Percentiles rank a stretch among this genome's conserved stretches.
These are phyloP conservation scores for Podabrus alpinus DNA, from an alignment of 2,888 invertebrate genomes.

Conservation along the genomic window DNA sequence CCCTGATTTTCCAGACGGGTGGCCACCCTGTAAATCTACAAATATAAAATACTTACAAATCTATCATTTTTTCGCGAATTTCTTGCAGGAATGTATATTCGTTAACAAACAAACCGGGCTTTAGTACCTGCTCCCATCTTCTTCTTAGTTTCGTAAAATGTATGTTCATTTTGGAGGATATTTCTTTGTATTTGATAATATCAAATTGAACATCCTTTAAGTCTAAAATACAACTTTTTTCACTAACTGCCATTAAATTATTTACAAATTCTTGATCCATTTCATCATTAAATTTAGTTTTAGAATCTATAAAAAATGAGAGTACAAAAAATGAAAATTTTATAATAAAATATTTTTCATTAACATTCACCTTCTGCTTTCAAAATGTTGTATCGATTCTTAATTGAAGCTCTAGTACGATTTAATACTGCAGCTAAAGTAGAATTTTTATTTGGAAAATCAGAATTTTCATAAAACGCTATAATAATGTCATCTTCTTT, in stretches of 20 bases:
- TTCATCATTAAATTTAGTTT: not conserved
- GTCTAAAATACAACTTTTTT: not conserved
- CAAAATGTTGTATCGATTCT: not conserved
- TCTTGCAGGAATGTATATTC: not conserved
- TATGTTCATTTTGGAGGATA: not conserved
- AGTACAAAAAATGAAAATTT: not conserved
- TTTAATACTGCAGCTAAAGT: not conserved
- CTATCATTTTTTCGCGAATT: slow-evolving; percentile 1
- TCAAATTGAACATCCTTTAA: not conserved
- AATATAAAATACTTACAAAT: slow-evolving; percentile 1
- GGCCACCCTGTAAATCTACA: too few relatives aligned
- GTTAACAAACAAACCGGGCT: slow-evolving; percentile 4
- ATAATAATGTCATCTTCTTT: slow-evolving; percentile 6
- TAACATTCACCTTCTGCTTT: not conserved
- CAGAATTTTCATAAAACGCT: not conserved
- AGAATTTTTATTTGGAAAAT: not conserved
- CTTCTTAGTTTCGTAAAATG: not conserved
- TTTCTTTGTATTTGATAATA: not conserved
- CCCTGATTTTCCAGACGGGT: too few relatives aligned
- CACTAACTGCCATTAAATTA: slow-evolving; percentile 1
- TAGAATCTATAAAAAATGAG: not conserved
- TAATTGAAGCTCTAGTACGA: not conserved
- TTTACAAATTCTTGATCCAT: not conserved
- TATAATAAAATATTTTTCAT: not conserved
- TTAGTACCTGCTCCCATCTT: not conserved